A percentile compares a stretch with the other conserved stretches of the same genome.
Evolutionary conservation across 2,113 vertebrate genomes (phyloP).

Genomic region (Coryphaenoides rupestris): DNA sequence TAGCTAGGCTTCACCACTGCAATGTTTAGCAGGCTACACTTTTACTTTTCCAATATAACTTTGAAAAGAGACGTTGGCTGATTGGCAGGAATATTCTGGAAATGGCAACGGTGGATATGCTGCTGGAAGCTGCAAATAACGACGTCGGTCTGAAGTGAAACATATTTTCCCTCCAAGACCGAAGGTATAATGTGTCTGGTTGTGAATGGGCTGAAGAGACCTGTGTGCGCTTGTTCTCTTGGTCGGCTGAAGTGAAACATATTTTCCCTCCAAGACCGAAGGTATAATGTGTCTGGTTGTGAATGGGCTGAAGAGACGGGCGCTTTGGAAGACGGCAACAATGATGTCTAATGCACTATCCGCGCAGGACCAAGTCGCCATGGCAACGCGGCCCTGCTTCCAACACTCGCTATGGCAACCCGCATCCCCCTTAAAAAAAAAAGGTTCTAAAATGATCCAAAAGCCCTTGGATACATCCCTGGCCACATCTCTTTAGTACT

Average conservation of each 20-base stretch:
- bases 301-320: neutral
- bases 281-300: conserved; percentile 5
- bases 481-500: neutral
- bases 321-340: conserved; percentile 19
- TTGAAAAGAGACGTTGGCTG: neutral
- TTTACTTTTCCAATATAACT: neutral
- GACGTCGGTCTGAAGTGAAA: conserved; percentile 5
- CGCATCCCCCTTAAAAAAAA: conserved; percentile 24
- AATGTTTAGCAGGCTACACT: no score
- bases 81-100: neutral
- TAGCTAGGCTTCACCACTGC: no score
- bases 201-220: conserved; percentile 4
- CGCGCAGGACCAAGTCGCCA: conserved; percentile 45
- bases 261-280: neutral
- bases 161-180: conserved; percentile 1
- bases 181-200: conserved; percentile 1
- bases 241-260: conserved; percentile 6
- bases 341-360: conserved; percentile 24
- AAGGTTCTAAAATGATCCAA: no score
- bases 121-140: neutral
- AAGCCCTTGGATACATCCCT: conserved; percentile 15
- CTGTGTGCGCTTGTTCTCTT: no score
- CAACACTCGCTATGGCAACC: conserved; percentile 55
- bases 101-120: neutral
- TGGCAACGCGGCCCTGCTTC: conserved; percentile 59